A percentile compares a stretch with the other conserved stretches of the same genome.
Evolutionary conservation across 2,113 vertebrate species (phyloP).

Genomic region (Orycteropus afer): DNA sequence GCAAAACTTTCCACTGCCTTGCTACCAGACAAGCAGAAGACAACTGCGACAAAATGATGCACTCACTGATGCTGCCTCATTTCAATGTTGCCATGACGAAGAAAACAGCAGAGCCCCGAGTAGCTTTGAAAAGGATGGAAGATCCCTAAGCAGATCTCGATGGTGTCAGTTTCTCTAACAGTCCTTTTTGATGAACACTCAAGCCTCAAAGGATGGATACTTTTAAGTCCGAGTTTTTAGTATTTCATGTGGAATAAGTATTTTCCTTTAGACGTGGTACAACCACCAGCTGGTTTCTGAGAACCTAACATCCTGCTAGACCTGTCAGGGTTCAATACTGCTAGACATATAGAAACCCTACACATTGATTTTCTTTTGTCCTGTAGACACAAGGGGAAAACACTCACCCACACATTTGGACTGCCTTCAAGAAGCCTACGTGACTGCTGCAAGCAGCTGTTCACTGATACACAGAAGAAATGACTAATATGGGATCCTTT

Average conservation of each 20-base stretch:
- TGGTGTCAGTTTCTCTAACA: neutral
- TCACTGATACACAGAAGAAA: neutral
- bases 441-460: neutral
- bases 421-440: neutral
- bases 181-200: neutral
- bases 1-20: neutral
- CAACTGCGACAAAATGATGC: neutral
- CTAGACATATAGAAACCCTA: neutral
- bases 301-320: slow-evolving; percentile 22
- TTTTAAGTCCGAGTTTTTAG: neutral
- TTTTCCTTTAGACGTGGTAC: neutral
- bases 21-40: neutral
- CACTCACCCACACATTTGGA: neutral
- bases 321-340: neutral
- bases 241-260: neutral
- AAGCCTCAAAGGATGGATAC: neutral
- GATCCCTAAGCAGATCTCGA: slow-evolving; percentile 53
- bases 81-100: neutral
- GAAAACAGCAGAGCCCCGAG: neutral
- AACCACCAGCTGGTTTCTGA: slow-evolving; percentile 1
- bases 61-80: fast-evolving
- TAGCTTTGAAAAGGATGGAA: neutral
- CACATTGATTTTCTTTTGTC: neutral
- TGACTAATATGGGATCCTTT: neutral
- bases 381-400: neutral